Percentiles rank a stretch among this genome's conserved stretches.
Conservation (phyloP, 1,140 invertebrate genomes). For the Radopholus similis region DNA sequence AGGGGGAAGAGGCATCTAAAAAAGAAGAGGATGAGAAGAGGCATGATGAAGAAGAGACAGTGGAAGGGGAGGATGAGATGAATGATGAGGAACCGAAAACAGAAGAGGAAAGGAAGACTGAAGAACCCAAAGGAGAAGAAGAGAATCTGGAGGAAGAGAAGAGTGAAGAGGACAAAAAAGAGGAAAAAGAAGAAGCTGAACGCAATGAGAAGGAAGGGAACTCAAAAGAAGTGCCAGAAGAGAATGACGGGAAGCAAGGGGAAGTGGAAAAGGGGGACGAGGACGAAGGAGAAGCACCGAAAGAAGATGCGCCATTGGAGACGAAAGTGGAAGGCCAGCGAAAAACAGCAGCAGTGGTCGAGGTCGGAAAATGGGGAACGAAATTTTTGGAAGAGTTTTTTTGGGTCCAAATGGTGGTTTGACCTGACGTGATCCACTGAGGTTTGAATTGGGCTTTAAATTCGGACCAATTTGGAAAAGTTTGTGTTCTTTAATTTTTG, state of each 20-base stretch:
- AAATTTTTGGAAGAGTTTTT: not conserved
- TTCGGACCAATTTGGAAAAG: not conserved
- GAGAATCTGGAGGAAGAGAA: not conserved
- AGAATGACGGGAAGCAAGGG: not conserved
- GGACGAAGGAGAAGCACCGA: not conserved
- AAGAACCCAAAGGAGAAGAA: not conserved
- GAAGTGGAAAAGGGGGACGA: not conserved
- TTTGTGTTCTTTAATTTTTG: not conserved
- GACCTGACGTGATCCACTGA: not conserved
- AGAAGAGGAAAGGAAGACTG: not conserved
- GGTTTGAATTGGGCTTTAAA: not conserved
- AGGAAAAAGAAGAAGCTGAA: not conserved
- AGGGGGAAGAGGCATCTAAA: not conserved
- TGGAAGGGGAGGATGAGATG: not conserved
- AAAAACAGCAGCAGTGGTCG: not conserved
- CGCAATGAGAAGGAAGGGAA: not conserved
- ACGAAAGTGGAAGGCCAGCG: not conserved
- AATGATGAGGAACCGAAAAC: not conserved
- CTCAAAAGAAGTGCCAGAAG: not conserved
- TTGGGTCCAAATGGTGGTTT: not conserved
- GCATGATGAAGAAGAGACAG: not conserved
- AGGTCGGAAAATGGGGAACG: not conserved
- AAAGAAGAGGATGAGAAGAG: not conserved
- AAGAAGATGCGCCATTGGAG: not conserved
- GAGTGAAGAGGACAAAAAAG: not conserved